Base-by-base conservation (phyloP, 2,888 invertebrate species). In the Troides oblongomaculatus region DNA sequence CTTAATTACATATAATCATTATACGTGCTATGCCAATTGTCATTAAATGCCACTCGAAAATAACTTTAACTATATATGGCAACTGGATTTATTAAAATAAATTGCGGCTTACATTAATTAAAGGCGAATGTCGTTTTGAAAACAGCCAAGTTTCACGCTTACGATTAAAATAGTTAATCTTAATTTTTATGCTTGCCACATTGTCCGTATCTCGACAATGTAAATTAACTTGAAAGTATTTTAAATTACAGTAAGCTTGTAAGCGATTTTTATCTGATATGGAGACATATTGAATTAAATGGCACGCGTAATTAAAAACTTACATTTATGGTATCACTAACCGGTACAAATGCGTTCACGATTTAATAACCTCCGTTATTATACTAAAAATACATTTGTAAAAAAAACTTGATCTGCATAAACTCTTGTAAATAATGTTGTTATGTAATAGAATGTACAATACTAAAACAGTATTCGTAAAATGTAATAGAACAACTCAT, bases 1-100 rank as follows among this genome's bases (percentile, higher is more conserved):
- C 70, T 73, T 72, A 73, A 71, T 72, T 72, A 64, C 64, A 53
- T 61, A 76, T 79, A 81, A 81, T 77, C 76, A 77, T 79, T 80
- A 80, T 77, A 76, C 75, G 74, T 73, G 76, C 74, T 74, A 72
- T 72, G 72, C 73, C 76, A 74, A 75, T 69, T 69, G 75, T 76
- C 73, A 78, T 79, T 78, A 79, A 77, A 76, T 70, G 76, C 72
- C 75, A 73, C 74, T 79, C 77, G 79, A 80, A 81, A 81, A 80
- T 79, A 76, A 79, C 76, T 72, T 74, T 77, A 68, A 73, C 79
- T 79, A 75, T 77, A 78, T 75, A 78, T 72, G 77, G 78, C 75
- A 75, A 80, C 77, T 74, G 76, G 80, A 78, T 83, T 81, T 81
- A 78, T 79, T 80, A 79, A 82, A 86, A 68, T 69, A 57, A 58